Evolutionary conservation across 2,797 vertebrate species (phyloP).

Genomic region (Diplodus sargus): DNA sequence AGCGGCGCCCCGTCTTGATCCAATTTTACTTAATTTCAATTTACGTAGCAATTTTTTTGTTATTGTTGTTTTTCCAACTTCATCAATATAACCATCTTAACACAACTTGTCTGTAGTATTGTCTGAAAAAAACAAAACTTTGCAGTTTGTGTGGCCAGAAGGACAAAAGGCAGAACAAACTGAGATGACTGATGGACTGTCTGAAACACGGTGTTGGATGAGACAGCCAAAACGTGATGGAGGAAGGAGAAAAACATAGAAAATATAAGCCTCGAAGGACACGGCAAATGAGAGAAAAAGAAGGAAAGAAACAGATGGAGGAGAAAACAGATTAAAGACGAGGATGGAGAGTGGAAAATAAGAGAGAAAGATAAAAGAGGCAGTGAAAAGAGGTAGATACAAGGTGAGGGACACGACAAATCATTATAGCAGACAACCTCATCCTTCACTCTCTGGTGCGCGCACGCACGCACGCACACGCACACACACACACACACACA

Average conservation of each 20-base stretch:
- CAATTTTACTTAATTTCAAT: not conserved
- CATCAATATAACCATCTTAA: not conserved
- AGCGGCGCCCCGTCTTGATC: no score
- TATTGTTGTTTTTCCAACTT: not conserved
- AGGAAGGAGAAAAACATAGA: not conserved
- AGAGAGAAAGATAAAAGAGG: constrained; percentile 49
- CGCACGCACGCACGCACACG: constrained; percentile 3
- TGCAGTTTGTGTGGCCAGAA: constrained; percentile 1
- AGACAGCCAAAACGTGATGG: constrained; percentile 16
- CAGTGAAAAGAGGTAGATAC: constrained; percentile 45
- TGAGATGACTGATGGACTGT: constrained; percentile 3
- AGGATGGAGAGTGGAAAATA: constrained; percentile 47
- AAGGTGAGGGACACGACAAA: constrained; percentile 70
- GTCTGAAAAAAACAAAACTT: not conserved
- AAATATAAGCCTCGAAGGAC: constrained; percentile 15
- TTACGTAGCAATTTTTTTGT: not conserved
- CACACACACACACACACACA: constrained; percentile 42
- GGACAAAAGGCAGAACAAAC: constrained; percentile 17
- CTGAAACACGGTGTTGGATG: constrained; percentile 2
- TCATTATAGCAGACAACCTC: constrained; percentile 74
- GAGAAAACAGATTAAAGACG: constrained; percentile 50
- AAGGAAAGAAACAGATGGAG: constrained; percentile 45
- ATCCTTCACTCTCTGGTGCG: constrained; percentile 69
- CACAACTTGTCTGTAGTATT: not conserved
- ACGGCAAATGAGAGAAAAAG: constrained; percentile 21